Percentiles rank a stretch among this genome's conserved stretches.
These are phyloP conservation scores for Melanaphis sacchari DNA, from an alignment of 1,140 invertebrate species.

Conservation along the genomic window DNA sequence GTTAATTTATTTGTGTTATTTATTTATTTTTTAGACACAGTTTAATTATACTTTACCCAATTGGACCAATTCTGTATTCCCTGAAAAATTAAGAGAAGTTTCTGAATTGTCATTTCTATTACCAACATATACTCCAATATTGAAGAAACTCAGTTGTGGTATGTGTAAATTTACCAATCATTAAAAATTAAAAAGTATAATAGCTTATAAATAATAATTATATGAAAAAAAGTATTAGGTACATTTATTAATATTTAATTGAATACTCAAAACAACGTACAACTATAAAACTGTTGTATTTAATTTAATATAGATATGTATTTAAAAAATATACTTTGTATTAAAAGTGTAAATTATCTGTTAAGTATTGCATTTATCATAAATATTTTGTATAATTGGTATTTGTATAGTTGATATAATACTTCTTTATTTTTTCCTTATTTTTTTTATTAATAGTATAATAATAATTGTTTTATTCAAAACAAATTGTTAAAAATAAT, in stretches of 20 bases:
- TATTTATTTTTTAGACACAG: conserved; percentile 63
- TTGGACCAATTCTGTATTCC: conserved; percentile 73
- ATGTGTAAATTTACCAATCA: conserved; percentile 33
- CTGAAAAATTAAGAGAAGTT: conserved; percentile 66
- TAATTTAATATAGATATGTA: too few relatives aligned
- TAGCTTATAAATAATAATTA: not conserved
- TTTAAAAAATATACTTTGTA: too few relatives aligned
- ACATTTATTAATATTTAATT: not conserved
- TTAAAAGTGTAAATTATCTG: not conserved
- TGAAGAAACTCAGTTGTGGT: conserved; percentile 67
- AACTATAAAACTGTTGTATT: not conserved
- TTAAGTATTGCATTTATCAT: not conserved
- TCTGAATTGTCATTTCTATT: conserved; percentile 68
- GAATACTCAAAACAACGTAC: not conserved
- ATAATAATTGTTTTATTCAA: not conserved
- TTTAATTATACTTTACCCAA: conserved; percentile 77
- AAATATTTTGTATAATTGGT: not conserved
- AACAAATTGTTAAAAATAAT: not conserved
- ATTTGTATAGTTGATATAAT: not conserved
- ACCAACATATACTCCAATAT: conserved; percentile 65
- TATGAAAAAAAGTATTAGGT: not conserved
- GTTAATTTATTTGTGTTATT: not conserved
- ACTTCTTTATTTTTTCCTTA: not conserved
- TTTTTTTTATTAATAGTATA: not conserved
- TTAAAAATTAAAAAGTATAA: not conserved